Base-by-base conservation (phyloP, 2,113 vertebrate species). In the Salvelinus sp. region DNA sequence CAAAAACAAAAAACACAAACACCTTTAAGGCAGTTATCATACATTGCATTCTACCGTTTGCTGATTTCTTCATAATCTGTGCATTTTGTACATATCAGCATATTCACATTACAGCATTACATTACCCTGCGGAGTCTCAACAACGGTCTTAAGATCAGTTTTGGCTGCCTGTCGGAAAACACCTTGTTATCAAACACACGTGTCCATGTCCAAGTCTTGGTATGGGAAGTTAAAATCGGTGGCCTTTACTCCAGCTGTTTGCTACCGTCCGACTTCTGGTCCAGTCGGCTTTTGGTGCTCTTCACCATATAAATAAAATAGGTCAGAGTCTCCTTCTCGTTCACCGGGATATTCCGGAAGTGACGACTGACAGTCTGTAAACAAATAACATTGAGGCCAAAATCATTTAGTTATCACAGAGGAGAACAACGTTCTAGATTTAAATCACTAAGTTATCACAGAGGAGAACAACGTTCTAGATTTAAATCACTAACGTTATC, bases 251-350 rank as follows among this genome's bases (percentile, higher is more conserved):
- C 97, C 18, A 96, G 93, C 64, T 95, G 95, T 86, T 98, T 99
- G 86, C 94, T 85, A 22, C 93, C 83, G 73, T 98, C 97, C 0
- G 96, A 90, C 75, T 98, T 99, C 95, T 98, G 98, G 90, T 99
- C 97, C 89, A 98, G 90, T 68, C 97, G 95, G 74, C 97, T 98
- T 89, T 97, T 98, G 92, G 96, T 99, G 90, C 95, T 98, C 93
- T 99, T 99, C 87, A 99, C 98, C 97, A 98, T 98, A 88, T 99
- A 99, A 85, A 99, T 99, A 82, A 99, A 99, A 90, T 97, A 99
- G 1, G 96, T 96, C 58, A 99, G 95, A 0, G 98, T 99, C 88
- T 99, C 98, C 86, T 99, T 99, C 88, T 99, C 98, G 76, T 99
- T 99, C 85, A 99, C 98, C 0, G 95, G 95, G 77, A 99, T 99